These are phyloP conservation scores for Thunnus thynnus DNA, from an alignment of 2,113 vertebrate genomes.

Conservation along the genomic window DNA sequence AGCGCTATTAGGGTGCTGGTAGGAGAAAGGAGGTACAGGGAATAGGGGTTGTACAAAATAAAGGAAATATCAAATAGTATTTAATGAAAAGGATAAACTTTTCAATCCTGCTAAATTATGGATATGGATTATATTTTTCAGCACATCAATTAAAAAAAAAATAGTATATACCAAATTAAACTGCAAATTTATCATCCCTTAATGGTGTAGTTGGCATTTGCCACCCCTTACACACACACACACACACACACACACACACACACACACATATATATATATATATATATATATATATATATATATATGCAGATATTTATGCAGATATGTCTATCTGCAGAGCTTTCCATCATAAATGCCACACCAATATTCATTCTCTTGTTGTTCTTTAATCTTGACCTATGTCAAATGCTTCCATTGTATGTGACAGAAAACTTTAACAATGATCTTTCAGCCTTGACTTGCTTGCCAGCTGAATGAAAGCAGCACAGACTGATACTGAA, in stretches of 20 bases:
- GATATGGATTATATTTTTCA: too few species aligned
- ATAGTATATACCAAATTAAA: too few species aligned
- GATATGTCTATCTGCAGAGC: not conserved
- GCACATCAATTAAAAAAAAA: too few species aligned
- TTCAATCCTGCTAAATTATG: not conserved
- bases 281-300: too few species aligned
- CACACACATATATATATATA: too few species aligned
- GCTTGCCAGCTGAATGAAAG: not conserved
- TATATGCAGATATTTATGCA: too few species aligned
- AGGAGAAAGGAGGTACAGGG: not conserved
- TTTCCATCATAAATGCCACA: not conserved
- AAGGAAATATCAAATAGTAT: too few species aligned
- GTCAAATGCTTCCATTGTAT: not conserved
- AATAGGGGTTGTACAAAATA: conserved; percentile 24
- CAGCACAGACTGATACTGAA: not conserved
- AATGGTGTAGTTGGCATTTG: too few species aligned
- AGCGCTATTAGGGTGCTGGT: conserved; percentile 16
- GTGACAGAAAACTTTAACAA: not conserved
- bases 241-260: too few species aligned
- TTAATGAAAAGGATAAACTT: not conserved
- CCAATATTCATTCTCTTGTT: not conserved
- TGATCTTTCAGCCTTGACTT: not conserved
- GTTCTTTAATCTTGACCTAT: not conserved
- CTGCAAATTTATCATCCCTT: too few species aligned
- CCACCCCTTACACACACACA: too few species aligned